Percentiles rank a stretch among this genome's conserved stretches.
These are phyloP conservation scores for Electrophaes corylata DNA, from an alignment of 2,888 invertebrate genomes.

Conservation along the genomic window DNA sequence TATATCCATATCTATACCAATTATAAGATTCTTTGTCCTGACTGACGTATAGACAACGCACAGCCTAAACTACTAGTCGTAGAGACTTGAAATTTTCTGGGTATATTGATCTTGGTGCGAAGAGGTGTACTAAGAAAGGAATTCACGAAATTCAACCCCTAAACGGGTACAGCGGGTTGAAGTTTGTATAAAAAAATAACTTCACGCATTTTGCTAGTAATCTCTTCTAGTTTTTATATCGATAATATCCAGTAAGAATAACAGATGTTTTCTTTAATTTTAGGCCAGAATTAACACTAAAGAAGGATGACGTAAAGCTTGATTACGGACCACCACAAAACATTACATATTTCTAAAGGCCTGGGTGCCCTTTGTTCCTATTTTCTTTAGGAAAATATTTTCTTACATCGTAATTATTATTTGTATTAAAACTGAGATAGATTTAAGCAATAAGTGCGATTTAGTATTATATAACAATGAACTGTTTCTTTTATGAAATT, in stretches of 20 bases:
- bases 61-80: too few species aligned
- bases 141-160: too few species aligned
- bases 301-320: conserved; percentile 72
- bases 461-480: background rate
- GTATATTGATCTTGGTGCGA: too few species aligned
- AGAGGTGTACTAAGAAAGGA: too few species aligned
- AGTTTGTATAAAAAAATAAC: too few species aligned
- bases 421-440: background rate
- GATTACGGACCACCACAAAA: conserved; percentile 64
- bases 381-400: background rate
- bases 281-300: conserved; percentile 70
- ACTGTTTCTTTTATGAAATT: background rate
- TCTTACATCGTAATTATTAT: background rate
- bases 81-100: too few species aligned
- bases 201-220: too few species aligned
- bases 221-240: background rate
- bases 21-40: too few species aligned
- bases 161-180: too few species aligned
- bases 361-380: background rate
- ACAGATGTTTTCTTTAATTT: conserved; percentile 38
- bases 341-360: conserved; percentile 63
- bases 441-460: background rate
- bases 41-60: too few species aligned
- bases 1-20: too few species aligned
- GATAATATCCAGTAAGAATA: background rate